Base-by-base conservation (phyloP, 1,140 invertebrate species). In the Drosophila hydei region DNA sequence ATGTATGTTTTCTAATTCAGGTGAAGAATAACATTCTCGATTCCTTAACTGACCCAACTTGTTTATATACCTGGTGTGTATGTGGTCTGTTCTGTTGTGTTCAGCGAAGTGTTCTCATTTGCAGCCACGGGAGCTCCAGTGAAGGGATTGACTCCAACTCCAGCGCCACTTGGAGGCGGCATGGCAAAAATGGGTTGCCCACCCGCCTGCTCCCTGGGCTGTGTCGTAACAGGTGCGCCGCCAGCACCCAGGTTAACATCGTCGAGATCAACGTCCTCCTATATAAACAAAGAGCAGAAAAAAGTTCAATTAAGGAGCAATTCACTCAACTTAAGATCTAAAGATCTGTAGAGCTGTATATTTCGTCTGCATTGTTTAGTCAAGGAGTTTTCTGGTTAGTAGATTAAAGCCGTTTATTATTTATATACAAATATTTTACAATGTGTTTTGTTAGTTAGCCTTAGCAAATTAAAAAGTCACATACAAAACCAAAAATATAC, bases 1-100 rank as follows among this genome's bases (percentile, higher is more conserved):
- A 45, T 14, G 21, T 33, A 9, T 62, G 21, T 48, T 56, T 42
- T 40, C 38, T 52, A 56, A 52, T 38, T 36, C 12, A 30, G 61
- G n/a, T 40, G 45, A 42, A 23, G 36, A 23, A 45, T 51, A 51
- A 51, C 48, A 51, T 27, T 19, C 21, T 42, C 23, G 38, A 27
- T n/a, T 42, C 43, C 43, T 42, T 18, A 60, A 48, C 62, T 47
- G 43, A 43, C 38, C 42, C 50, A 50, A 70, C 56, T 14, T 67
- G 47, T 78, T 89, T 91, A 90, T 90, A 83, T 92, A 93, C 93
- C 93, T 91, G 93, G 92, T 63, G 93, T 93, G 76, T 93, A 93
- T 62, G 92, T 93, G 55, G 92, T 92, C 65, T 93, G 92, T 75
- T 93, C 93, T 69, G 92, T 92, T 79, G 92, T 91, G 89, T 93